These are phyloP conservation scores for Glaucopsyche alexis DNA, from an alignment of 2,888 invertebrate genomes.

Conservation along the genomic window DNA sequence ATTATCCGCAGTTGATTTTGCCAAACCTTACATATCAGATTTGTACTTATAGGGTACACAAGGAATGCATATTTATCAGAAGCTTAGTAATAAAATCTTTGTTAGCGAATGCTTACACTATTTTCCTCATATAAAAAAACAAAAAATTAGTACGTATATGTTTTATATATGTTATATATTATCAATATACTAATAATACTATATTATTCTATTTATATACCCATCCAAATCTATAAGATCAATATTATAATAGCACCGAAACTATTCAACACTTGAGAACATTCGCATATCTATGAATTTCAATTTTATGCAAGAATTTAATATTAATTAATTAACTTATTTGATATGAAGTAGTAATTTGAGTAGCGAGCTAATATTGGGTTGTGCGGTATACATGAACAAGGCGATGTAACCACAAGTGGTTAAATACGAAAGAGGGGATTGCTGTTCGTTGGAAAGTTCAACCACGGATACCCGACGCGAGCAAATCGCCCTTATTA, in stretches of 20 bases:
- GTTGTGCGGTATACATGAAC: constrained; percentile 39
- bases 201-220: background rate
- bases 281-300: too few relatives aligned
- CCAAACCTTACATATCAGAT: too few relatives aligned
- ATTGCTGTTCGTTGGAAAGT: constrained; percentile 66
- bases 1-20: too few relatives aligned
- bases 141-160: too few relatives aligned
- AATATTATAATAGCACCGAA: background rate
- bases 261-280: background rate
- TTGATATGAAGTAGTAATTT: constrained; percentile 34
- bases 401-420: constrained; percentile 55
- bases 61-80: too few relatives aligned
- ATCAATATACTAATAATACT: too few relatives aligned
- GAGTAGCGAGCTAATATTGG: constrained; percentile 34
- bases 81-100: too few relatives aligned
- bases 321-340: constrained; percentile 24
- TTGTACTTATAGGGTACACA: too few relatives aligned
- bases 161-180: too few relatives aligned
- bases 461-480: constrained; percentile 61
- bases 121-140: too few relatives aligned
- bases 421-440: constrained; percentile 72
- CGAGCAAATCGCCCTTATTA: constrained; percentile 45
- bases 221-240: background rate
- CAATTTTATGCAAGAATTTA: constrained; percentile 6
- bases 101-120: too few relatives aligned